Percentiles rank a stretch among this genome's conserved stretches.
phyloP scores from a whole-genome alignment of 2,113 vertebrate genomes.

The Syrrhaptes paradoxus region DNA sequence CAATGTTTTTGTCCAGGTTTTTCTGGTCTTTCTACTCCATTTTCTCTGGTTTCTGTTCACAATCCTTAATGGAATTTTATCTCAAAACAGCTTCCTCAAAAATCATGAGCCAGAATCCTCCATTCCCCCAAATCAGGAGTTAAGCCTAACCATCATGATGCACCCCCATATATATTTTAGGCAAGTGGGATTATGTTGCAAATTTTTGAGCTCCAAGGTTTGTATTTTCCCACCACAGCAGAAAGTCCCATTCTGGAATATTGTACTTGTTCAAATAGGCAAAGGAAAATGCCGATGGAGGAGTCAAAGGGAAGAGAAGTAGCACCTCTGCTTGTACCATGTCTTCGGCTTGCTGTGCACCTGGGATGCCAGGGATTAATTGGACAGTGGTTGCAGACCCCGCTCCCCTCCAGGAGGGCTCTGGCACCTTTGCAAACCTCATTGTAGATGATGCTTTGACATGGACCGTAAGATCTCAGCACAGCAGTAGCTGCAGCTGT shows the following conservation, averaged over 20 bases:
- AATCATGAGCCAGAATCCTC: background rate
- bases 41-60: background rate
- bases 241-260: background rate
- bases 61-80: background rate
- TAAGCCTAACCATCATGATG: background rate
- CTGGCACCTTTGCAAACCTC: background rate
- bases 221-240: background rate
- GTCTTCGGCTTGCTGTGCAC: background rate
- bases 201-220: background rate
- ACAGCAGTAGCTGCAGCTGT: background rate
- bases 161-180: background rate
- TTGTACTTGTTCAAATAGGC: background rate
- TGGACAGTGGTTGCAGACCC: background rate
- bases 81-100: background rate
- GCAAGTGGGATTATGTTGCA: background rate
- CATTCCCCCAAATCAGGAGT: background rate
- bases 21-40: background rate
- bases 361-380: background rate
- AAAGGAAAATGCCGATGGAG: background rate
- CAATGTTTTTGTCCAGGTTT: background rate
- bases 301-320: background rate
- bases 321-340: fast-evolving
- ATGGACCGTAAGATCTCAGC: background rate
- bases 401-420: background rate
- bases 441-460: fast-evolving